A percentile compares a stretch with the other conserved stretches of the same genome.
Conservation (phyloP, 2,797 vertebrate species). For the Columba guinea region DNA sequence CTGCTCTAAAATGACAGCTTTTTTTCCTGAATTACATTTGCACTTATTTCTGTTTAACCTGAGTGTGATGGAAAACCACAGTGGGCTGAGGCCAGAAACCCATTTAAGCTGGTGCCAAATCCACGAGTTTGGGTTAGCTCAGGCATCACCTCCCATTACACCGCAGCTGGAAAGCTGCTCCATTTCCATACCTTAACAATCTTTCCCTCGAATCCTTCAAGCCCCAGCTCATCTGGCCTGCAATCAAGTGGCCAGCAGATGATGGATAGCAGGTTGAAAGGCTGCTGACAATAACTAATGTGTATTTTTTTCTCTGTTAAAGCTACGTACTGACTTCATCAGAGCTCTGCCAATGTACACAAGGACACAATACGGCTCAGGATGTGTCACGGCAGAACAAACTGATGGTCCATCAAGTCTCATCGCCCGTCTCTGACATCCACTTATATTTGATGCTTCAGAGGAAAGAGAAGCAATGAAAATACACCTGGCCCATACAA, state of each 20-base stretch:
- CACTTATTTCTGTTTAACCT: not conserved
- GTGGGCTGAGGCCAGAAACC: not conserved
- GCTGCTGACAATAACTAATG: constrained; percentile 15
- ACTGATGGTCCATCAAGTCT: not conserved
- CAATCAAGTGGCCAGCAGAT: not conserved
- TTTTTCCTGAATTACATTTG: not conserved
- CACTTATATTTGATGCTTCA: not conserved
- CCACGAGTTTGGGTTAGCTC: accelerated
- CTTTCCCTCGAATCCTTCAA: not conserved
- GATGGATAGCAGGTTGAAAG: constrained; percentile 14
- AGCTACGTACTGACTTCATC: not conserved
- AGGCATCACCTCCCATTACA: not conserved
- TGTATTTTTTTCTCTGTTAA: not conserved
- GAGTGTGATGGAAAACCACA: not conserved
- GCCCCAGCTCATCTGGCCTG: not conserved
- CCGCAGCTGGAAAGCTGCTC: not conserved
- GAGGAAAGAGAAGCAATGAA: not conserved
- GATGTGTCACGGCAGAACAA: not conserved
- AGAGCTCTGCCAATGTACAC: not conserved
- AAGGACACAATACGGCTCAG: not conserved
- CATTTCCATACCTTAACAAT: not conserved
- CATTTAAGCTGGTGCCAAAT: not conserved
- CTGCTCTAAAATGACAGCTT: not conserved
- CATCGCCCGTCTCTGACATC: not conserved
- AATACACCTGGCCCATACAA: not conserved